Conservation (phyloP, 2,888 invertebrate species). For the Phragmatobia fuliginosa region DNA sequence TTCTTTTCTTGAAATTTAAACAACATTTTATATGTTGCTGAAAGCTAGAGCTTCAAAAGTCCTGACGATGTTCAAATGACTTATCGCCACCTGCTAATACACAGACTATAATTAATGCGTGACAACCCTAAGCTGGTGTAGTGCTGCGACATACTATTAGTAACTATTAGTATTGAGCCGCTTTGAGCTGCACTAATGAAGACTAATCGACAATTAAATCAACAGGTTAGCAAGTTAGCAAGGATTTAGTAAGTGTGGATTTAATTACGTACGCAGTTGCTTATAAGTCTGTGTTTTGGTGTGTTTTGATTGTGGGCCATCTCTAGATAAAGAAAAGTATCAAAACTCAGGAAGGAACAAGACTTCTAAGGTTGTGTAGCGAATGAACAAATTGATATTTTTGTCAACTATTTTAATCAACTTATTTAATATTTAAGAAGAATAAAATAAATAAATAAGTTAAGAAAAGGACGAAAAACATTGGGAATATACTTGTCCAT, state of each 20-base stretch:
- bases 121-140: constrained; percentile 61
- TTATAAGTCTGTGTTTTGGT: constrained; percentile 10
- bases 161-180: constrained; percentile 77
- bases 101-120: constrained; percentile 42
- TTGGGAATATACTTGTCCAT: too few species aligned
- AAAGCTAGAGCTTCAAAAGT: not conserved
- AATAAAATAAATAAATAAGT: too few species aligned
- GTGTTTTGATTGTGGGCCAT: not conserved
- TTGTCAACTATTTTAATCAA: too few species aligned
- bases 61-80: constrained; percentile 3
- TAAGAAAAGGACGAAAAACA: too few species aligned
- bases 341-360: too few species aligned
- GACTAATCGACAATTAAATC: constrained; percentile 82
- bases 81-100: constrained; percentile 43
- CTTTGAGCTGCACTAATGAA: constrained; percentile 70
- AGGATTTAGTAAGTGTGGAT: constrained; percentile 31
- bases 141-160: constrained; percentile 72
- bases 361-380: too few species aligned
- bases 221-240: constrained; percentile 74
- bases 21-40: too few species aligned
- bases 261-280: constrained; percentile 25
- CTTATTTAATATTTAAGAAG: too few species aligned
- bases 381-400: too few species aligned
- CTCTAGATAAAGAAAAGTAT: not conserved
- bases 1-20: not conserved